Conservation (phyloP, 1,140 invertebrate species). For the Ips nitidus region DNA sequence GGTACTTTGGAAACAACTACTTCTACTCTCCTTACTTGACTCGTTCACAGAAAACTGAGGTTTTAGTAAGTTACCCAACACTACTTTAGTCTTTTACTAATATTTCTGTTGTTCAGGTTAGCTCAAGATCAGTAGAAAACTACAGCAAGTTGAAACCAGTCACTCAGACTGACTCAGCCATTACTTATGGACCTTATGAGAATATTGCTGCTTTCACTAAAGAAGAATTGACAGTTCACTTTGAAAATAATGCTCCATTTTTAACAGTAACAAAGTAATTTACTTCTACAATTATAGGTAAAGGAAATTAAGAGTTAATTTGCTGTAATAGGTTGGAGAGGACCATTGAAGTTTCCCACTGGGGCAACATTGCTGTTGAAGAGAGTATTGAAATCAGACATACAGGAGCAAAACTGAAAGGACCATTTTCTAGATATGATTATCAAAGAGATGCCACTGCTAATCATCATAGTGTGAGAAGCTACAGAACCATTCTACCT, state of each 20-base stretch:
- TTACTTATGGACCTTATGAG: constrained; percentile 87
- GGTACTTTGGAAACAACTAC: constrained; percentile 82
- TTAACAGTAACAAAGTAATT: constrained; percentile 72
- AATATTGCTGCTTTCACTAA: constrained; percentile 58
- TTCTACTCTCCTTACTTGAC: constrained; percentile 82
- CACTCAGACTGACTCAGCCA: constrained; percentile 71
- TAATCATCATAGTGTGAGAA: constrained; percentile 84
- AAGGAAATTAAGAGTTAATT: not conserved
- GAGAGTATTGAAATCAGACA: constrained; percentile 91
- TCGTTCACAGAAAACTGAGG: constrained; percentile 76
- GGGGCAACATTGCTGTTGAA: constrained; percentile 98
- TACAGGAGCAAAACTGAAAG: constrained; percentile 89
- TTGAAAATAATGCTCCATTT: constrained; percentile 96
- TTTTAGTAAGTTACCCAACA: constrained; percentile 62
- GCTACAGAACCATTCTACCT: constrained; percentile 91
- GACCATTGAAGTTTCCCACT: constrained; percentile 95
- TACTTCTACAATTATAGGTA: constrained; percentile 35
- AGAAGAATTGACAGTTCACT: constrained; percentile 80
- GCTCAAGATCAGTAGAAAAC: constrained; percentile 69
- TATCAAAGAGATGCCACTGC: constrained; percentile 88
- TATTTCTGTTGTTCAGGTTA: constrained; percentile 31
- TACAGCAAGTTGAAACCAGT: constrained; percentile 87
- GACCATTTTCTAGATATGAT: constrained; percentile 94
- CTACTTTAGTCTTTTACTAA: not conserved
- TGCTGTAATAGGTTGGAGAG: constrained; percentile 65